Evolutionary conservation across 2,113 vertebrate genomes (phyloP).

Genomic region (Perca flavescens): DNA sequence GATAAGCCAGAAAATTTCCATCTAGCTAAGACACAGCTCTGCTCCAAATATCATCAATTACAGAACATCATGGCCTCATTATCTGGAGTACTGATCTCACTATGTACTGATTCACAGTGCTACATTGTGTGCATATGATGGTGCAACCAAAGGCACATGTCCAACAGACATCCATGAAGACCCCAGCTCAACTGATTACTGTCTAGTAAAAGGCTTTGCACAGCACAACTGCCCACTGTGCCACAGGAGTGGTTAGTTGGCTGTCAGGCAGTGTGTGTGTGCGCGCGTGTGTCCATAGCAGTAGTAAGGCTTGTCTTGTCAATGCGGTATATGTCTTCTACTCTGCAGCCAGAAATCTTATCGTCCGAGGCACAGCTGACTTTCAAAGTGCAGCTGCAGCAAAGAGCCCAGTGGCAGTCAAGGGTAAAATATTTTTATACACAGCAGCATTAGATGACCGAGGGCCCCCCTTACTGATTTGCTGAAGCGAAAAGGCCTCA

Average conservation of each 20-base stretch:
- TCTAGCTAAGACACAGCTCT: conserved; percentile 27
- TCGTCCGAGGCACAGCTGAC: conserved; percentile 15
- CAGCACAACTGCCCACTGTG: not conserved
- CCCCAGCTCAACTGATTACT: conserved; percentile 29
- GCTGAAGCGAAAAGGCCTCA: not conserved
- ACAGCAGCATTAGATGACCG: conserved; percentile 25
- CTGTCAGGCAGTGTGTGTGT: not conserved
- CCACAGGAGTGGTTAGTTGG: not conserved
- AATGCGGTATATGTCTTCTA: not conserved
- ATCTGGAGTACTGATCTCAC: conserved; percentile 8
- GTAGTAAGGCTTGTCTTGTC: conserved; percentile 9
- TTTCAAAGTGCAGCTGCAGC: conserved; percentile 48
- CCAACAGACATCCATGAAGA: conserved; percentile 1
- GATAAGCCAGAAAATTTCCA: conserved; percentile 45
- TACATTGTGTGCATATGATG: not conserved
- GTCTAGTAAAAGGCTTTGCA: conserved; percentile 6
- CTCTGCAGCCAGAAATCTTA: conserved; percentile 2
- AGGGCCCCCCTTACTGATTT: not conserved
- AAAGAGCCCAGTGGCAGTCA: conserved; percentile 23
- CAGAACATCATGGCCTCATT: conserved; percentile 42
- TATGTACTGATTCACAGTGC: not conserved
- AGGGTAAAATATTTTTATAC: conserved; percentile 29
- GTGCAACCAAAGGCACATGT: not conserved
- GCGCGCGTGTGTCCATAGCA: conserved; percentile 6
- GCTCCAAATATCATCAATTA: conserved; percentile 49